Evolutionary conservation across 2,888 invertebrate species (phyloP).

Genomic region (Dromius quadrimaculatus): DNA sequence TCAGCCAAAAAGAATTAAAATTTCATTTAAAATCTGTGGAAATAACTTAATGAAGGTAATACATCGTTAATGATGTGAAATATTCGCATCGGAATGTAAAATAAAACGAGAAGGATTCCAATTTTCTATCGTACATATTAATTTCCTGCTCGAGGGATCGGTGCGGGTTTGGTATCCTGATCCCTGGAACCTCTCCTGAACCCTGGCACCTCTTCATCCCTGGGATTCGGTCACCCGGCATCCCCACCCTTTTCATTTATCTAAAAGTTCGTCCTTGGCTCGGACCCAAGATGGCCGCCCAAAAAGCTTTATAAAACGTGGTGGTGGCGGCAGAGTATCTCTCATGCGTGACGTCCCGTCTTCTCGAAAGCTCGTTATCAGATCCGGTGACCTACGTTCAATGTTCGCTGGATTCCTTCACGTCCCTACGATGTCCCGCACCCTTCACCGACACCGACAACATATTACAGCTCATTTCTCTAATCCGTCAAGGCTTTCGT

Average conservation of each 20-base stretch:
- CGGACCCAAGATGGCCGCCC: slow-evolving; percentile 50
- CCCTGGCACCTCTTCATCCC: neutral
- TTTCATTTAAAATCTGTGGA: too few species aligned
- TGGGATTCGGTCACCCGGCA: neutral
- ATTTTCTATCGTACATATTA: slow-evolving; percentile 10
- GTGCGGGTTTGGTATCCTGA: too few species aligned
- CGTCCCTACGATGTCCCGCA: slow-evolving; percentile 14
- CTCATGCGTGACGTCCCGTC: slow-evolving; percentile 50
- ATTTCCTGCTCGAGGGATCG: neutral
- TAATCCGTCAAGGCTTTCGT: too few species aligned
- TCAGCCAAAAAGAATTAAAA: too few species aligned
- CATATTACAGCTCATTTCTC: slow-evolving; percentile 52
- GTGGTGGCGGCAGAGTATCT: slow-evolving; percentile 54
- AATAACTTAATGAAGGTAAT: neutral
- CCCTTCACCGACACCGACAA: slow-evolving; percentile 13
- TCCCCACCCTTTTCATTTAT: slow-evolving; percentile 43
- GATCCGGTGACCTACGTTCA: slow-evolving; percentile 52
- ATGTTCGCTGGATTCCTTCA: slow-evolving; percentile 43
- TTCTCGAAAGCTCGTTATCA: slow-evolving; percentile 52
- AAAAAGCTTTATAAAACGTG: slow-evolving; percentile 54
- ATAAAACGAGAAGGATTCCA: neutral
- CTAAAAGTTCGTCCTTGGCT: slow-evolving; percentile 51
- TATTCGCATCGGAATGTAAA: slow-evolving; percentile 16
- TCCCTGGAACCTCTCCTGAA: too few species aligned
- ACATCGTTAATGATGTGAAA: slow-evolving; percentile 13